A percentile compares a stretch with the other conserved stretches of the same genome.
Evolutionary conservation across 1,140 invertebrate genomes (phyloP).

Genomic region (Dolichoris vasculosae): DNA sequence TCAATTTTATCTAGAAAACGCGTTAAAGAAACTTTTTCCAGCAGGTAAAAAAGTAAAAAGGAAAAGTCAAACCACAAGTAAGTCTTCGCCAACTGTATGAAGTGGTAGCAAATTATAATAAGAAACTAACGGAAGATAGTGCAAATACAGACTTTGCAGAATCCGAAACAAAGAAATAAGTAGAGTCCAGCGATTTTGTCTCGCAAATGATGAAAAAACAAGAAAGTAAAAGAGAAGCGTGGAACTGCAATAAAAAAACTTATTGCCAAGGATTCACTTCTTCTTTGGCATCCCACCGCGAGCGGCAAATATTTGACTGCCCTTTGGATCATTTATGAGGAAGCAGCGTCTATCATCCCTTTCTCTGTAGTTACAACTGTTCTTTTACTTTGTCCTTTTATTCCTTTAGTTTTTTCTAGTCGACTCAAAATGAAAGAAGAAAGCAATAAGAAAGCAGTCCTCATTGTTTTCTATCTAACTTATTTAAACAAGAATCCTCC

Average conservation of each 20-base stretch:
- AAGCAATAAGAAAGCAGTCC: not conserved
- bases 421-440: conserved; percentile 56
- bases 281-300: conserved; percentile 1
- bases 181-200: not conserved
- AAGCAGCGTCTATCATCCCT: conserved; percentile 23
- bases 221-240: not conserved
- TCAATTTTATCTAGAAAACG: not conserved
- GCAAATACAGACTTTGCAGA: conserved; percentile 6
- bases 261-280: conserved; percentile 57
- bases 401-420: conserved; percentile 4
- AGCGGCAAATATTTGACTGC: conserved; percentile 49
- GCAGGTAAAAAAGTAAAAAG: not conserved
- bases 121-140: not conserved
- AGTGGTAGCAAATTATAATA: not conserved
- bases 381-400: not conserved
- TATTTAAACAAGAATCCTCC: not conserved
- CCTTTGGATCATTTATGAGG: conserved; percentile 48
- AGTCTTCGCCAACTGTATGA: not conserved
- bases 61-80: not conserved
- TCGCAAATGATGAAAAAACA: conserved; percentile 16
- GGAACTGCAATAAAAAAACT: conserved; percentile 66
- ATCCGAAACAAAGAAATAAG: not conserved
- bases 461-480: conserved; percentile 17
- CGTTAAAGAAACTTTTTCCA: not conserved
- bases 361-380: not conserved